Evolutionary conservation across 2,797 vertebrate species (phyloP), one percentile per base, ranked within the genome.

Genomic region (Tragelaphus eurycerus): DNA sequence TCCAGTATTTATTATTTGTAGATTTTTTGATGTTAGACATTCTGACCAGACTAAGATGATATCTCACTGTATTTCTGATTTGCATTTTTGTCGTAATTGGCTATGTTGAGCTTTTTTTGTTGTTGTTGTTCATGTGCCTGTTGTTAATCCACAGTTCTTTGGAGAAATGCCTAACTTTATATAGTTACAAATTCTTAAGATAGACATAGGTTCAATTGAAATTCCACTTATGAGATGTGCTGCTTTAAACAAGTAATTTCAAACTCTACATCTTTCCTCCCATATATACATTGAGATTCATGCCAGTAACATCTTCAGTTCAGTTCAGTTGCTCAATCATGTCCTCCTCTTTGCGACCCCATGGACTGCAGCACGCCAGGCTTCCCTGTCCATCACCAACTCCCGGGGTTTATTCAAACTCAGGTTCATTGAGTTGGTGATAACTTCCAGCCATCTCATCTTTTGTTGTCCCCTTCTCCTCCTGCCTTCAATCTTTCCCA

Each of bases 41-140:
- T 54, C 48, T 81, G 50, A 81, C 11, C 11, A 0, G 50, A 54
- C 48, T 82, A n/a, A 54, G 31, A 29, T 82, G 31, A 54, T 81
- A 52, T 29, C 48, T n/a, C 3, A 0, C 1, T 34, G 11, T 7
- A 54, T n/a, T 82, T 54, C 12, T 54, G 19, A 54, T 14, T 23
- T 54, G 31, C 19, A 34, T 14, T 82, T 82, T 31, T 82, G 11
- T 82, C 54, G 2, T 54, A n/a, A 81, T 2, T 81, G 11, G 17
- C 0, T 1, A 81, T 34, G 3, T 54, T 52, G 31, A 54, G 17
- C 3, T 11, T 50, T n/a, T 79, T 13, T 52, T 52, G 0, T 19
- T 2, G 12, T 19, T 50, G 43, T 3, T 19, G 1, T 21, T 5
- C 2, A 23, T 34, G 4, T 82, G 31, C 12, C 19, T 23, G 3